Base-by-base conservation (phyloP, 1,140 invertebrate genomes). In the Pentalonia nigronervosa region DNA sequence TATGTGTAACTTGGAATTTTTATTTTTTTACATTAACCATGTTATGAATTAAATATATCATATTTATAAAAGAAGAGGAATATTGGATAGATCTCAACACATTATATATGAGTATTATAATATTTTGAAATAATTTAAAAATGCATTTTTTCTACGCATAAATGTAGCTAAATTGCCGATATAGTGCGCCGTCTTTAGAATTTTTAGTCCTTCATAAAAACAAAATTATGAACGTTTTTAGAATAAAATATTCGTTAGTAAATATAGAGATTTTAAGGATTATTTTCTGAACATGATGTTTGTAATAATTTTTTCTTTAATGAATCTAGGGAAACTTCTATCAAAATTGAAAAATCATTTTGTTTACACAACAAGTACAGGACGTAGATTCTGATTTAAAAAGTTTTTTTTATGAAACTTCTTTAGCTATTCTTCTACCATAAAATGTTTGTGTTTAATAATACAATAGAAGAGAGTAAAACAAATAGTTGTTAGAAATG, bases 161-260 rank as follows among this genome's bases (percentile, higher is more conserved):
- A 76, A 76, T 76, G 60, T 76, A 76, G 60, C 60, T 76, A 76
- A n/a, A 76, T 76, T n/a, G 60, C 30, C 60, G n/a, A 76, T n/a
- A 76, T 6, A n/a, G 30, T 7, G n/a, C 60, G 60, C 60, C 60
- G 60, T 76, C 30, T 76, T n/a, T 20, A 76, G 14, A 76, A n/a
- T 76, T 76, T 76, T 4, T 67, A 8, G 30, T 53, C 21, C 0
- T 3, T 76, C 14, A 76, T n/a, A 76, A 76, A 2, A 76, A n/a
- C 17, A n/a, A n/a, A 76, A n/a, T n/a, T 76, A n/a, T 76, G 14
- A 76, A n/a, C 11, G n/a, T 76, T n/a, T 67, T 17, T 14, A n/a
- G 30, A 67, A 17, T 76, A 76, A n/a, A 56, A 67, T 67, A 67
- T 67, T 67, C 4, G 25, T n/a, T 67, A 9, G 9, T n/a, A 67